These are phyloP conservation scores for Cryptophagus acutangulus DNA, from an alignment of 2,888 invertebrate genomes.

Conservation along the genomic window DNA sequence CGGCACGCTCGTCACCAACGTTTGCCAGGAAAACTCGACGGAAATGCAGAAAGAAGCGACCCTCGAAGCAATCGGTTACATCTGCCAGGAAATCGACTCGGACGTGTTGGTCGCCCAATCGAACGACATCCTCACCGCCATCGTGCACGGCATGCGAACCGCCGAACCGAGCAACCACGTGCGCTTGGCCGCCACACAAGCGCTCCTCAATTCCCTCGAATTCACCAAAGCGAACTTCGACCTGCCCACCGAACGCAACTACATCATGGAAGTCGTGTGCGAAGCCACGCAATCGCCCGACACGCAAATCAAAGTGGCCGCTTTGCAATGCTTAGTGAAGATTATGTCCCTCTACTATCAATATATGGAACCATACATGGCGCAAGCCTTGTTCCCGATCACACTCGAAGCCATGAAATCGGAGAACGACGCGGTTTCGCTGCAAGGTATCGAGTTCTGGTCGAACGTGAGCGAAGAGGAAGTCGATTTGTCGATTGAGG, in stretches of 20 bases:
- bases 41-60: slow-evolving; percentile 96
- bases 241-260: slow-evolving; percentile 93
- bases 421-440: slow-evolving; percentile 89
- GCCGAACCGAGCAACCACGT: slow-evolving; percentile 92
- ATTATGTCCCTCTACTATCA: slow-evolving; percentile 98
- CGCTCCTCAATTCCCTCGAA: slow-evolving; percentile 93
- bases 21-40: slow-evolving; percentile 77
- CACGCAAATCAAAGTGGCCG: slow-evolving; percentile 86
- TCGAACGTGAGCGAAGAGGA: slow-evolving; percentile 99
- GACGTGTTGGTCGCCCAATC: slow-evolving; percentile 88
- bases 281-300: slow-evolving; percentile 95
- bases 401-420: slow-evolving; percentile 98
- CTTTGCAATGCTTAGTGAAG: slow-evolving; percentile 95
- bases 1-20: slow-evolving; percentile 80
- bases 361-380: slow-evolving; percentile 99
- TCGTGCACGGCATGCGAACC: slow-evolving; percentile 97
- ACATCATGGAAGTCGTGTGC: slow-evolving; percentile 98
- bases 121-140: slow-evolving; percentile 96
- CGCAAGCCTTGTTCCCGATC: slow-evolving; percentile 93
- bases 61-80: slow-evolving; percentile 96
- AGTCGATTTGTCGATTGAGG: slow-evolving; percentile 90
- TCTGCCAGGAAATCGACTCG: slow-evolving; percentile 96
- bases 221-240: slow-evolving; percentile 99
- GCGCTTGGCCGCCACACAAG: slow-evolving; percentile 92
- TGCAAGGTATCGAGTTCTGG: slow-evolving; percentile 99